Evolutionary conservation across 2,888 invertebrate species (phyloP).

Genomic region (Lathronympha strigana): DNA sequence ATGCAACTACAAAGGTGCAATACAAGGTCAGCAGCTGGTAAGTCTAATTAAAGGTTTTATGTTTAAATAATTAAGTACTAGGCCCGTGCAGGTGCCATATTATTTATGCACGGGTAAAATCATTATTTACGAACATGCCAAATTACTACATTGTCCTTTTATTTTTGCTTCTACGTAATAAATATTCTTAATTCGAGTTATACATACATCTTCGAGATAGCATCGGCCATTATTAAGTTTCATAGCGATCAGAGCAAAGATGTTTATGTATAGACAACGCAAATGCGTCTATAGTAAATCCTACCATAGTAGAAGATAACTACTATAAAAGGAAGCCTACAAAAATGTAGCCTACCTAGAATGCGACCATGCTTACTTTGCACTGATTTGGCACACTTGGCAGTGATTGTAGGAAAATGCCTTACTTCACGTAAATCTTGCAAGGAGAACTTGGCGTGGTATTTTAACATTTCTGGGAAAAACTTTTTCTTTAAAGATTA

Average conservation of each 20-base stretch:
- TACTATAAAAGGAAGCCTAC: neutral
- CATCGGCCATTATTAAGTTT: conserved; percentile 36
- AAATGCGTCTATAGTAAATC: conserved; percentile 21
- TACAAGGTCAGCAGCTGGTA: conserved; percentile 77
- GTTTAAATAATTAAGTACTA: conserved; percentile 80
- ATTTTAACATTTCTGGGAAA: no score
- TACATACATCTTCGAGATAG: conserved; percentile 38
- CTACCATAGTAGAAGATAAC: neutral
- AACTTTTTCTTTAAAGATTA: no score
- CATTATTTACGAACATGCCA: conserved; percentile 77
- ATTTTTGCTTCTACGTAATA: conserved; percentile 46
- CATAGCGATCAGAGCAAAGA: conserved; percentile 22
- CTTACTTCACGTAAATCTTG: no score
- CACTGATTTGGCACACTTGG: no score
- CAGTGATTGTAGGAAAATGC: no score
- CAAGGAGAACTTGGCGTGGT: no score
- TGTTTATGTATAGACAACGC: conserved; percentile 12
- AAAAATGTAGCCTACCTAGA: neutral
- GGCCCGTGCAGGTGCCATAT: conserved; percentile 67
- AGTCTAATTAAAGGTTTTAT: conserved; percentile 82
- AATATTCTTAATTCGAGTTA: conserved; percentile 46
- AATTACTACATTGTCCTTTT: conserved; percentile 58
- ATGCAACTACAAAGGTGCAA: conserved; percentile 78
- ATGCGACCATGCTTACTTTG: no score
- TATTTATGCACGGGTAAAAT: conserved; percentile 78